A percentile compares a stretch with the other conserved stretches of the same genome.
phyloP scores from a whole-genome alignment of 2,888 invertebrate species.

The Heliconius sara region DNA sequence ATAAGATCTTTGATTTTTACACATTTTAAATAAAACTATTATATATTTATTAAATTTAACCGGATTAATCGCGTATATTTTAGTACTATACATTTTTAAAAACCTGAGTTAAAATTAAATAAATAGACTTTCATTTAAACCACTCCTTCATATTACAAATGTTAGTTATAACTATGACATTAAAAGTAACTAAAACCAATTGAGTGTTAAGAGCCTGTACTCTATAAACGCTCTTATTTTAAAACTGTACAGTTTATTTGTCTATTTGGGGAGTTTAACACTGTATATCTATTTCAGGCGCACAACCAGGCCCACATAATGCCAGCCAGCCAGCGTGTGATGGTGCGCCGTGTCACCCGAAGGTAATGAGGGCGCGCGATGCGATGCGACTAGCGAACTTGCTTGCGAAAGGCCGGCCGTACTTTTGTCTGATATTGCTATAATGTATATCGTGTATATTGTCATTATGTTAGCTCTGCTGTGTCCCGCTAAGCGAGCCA shows the following conservation, averaged over 20 bases:
- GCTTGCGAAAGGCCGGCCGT: constrained; percentile 70
- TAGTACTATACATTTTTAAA: no score
- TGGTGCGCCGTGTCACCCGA: constrained; percentile 87
- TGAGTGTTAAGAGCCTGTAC: neutral
- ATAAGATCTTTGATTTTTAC: no score
- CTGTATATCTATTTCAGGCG: constrained; percentile 57
- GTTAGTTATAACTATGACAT: no score
- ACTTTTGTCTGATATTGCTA: no score
- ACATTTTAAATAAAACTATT: no score
- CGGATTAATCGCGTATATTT: no score
- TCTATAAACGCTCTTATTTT: no score
- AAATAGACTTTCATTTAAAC: no score
- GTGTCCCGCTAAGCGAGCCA: constrained; percentile 52
- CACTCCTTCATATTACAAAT: no score
- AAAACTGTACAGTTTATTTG: no score
- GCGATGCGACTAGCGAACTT: constrained; percentile 40
- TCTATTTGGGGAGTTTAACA: neutral
- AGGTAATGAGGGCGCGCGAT: constrained; percentile 56
- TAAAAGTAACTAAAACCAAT: neutral
- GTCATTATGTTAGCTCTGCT: constrained; percentile 24
- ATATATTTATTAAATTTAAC: no score
- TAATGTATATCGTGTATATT: neutral
- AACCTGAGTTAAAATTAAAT: no score
- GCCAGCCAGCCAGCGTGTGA: constrained; percentile 82
- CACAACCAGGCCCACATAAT: constrained; percentile 58